Conservation (phyloP, 1,140 invertebrate genomes). For the Drosophila saltans region DNA sequence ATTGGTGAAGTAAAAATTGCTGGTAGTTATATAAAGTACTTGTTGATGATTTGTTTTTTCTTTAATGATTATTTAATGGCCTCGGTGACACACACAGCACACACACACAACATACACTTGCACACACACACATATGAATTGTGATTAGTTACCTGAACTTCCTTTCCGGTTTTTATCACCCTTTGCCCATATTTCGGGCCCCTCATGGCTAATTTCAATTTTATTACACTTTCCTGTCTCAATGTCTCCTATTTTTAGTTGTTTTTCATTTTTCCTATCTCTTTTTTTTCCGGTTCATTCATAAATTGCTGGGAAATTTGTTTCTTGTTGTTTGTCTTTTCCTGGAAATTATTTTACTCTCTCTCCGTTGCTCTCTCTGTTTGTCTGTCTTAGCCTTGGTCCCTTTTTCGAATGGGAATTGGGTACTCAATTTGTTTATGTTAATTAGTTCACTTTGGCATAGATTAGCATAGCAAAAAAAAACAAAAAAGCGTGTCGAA, state of each 20-base stretch:
- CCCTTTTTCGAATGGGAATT: constrained; percentile 52
- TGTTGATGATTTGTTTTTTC: constrained; percentile 13
- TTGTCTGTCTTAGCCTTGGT: not conserved
- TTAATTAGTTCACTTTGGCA: constrained; percentile 70
- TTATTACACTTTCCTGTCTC: constrained; percentile 1
- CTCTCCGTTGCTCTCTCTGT: not conserved
- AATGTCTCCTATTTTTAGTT: constrained; percentile 36
- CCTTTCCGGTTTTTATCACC: constrained; percentile 64
- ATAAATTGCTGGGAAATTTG: constrained; percentile 71
- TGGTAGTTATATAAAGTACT: constrained; percentile 20
- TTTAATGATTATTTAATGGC: constrained; percentile 79
- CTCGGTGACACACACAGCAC: constrained; percentile 41
- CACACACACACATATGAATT: not conserved
- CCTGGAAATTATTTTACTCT: not conserved
- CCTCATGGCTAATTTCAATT: constrained; percentile 12
- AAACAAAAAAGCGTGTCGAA: constrained; percentile 34
- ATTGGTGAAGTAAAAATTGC: constrained; percentile 47
- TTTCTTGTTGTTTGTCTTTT: constrained; percentile 22
- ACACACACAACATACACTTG: constrained; percentile 4
- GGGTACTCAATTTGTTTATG: constrained; percentile 67
- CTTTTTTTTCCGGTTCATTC: constrained; percentile 58
- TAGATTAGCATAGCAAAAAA: constrained; percentile 39
- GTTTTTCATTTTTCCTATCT: constrained; percentile 31
- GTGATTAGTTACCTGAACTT: constrained; percentile 56
- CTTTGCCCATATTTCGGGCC: constrained; percentile 17